These are phyloP conservation scores for Pelobates fuscus DNA, from an alignment of 2,113 vertebrate species.

Conservation along the genomic window DNA sequence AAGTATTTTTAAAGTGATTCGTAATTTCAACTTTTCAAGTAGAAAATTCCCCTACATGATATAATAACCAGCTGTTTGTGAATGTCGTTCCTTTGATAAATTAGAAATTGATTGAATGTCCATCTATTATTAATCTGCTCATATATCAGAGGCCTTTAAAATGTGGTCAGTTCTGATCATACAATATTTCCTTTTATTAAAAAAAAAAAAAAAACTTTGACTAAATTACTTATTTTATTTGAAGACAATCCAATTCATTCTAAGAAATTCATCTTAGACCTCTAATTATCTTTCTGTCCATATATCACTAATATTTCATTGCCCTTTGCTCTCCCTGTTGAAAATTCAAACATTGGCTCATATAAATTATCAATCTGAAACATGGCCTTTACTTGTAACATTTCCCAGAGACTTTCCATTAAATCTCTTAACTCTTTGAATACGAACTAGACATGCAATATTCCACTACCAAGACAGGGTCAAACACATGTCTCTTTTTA, in stretches of 20 bases:
- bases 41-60: too few relatives aligned
- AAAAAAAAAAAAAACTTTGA: too few relatives aligned
- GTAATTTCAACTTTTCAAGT: too few relatives aligned
- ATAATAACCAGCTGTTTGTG: too few relatives aligned
- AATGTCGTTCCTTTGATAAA: too few relatives aligned
- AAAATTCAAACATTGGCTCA: conserved; percentile 19
- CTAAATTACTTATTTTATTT: conserved; percentile 20
- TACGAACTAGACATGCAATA: not conserved
- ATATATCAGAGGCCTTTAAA: too few relatives aligned
- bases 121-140: too few relatives aligned
- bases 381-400: conserved; percentile 34
- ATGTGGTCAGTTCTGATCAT: too few relatives aligned
- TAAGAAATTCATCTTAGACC: conserved; percentile 14
- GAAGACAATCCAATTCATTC: conserved; percentile 29
- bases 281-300: conserved; percentile 26
- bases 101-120: too few relatives aligned
- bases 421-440: not conserved
- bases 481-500: too few relatives aligned
- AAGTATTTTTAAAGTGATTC: too few relatives aligned
- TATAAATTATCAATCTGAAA: conserved; percentile 31
- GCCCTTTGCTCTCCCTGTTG: conserved; percentile 28
- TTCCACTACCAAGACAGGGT: not conserved
- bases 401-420: not conserved
- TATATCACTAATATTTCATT: conserved; percentile 32
- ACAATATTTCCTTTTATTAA: too few relatives aligned